These are phyloP conservation scores for Arion vulgaris DNA, from an alignment of 1,140 invertebrate genomes.

Conservation along the genomic window DNA sequence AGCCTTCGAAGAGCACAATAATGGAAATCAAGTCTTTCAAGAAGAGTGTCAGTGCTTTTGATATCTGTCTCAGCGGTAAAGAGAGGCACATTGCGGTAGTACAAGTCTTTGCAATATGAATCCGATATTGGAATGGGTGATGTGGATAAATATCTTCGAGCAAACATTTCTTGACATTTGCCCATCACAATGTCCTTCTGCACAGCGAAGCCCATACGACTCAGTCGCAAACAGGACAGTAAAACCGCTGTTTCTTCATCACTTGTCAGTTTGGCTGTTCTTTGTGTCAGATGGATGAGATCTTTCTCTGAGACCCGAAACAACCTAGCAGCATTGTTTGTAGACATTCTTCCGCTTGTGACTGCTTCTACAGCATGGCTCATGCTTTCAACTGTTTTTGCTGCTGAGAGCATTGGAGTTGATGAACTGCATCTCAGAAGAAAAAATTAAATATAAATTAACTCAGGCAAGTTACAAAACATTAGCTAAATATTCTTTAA, in stretches of 20 bases:
- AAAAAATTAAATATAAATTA: background rate
- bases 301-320: constrained; percentile 14
- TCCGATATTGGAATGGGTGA: background rate
- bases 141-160: background rate
- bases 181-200: background rate
- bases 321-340: background rate
- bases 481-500: too few species aligned
- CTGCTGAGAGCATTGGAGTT: background rate
- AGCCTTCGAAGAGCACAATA: background rate
- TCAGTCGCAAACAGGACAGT: constrained; percentile 11
- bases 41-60: background rate
- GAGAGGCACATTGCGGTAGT: background rate
- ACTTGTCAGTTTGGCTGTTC: background rate
- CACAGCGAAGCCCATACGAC: constrained; percentile 19
- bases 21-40: background rate
- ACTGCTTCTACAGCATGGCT: constrained; percentile 4
- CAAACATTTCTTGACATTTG: constrained; percentile 21
- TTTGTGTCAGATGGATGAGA: background rate
- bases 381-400: constrained; percentile 2
- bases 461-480: too few species aligned
- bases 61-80: background rate
- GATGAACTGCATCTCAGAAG: background rate
- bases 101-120: background rate
- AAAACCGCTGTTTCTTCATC: background rate
- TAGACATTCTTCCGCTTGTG: background rate